A percentile compares a stretch with the other conserved stretches of the same genome.
These are phyloP conservation scores for Mormyrus hasselquistii DNA, from an alignment of 2,797 vertebrate species.

Conservation along the genomic window DNA sequence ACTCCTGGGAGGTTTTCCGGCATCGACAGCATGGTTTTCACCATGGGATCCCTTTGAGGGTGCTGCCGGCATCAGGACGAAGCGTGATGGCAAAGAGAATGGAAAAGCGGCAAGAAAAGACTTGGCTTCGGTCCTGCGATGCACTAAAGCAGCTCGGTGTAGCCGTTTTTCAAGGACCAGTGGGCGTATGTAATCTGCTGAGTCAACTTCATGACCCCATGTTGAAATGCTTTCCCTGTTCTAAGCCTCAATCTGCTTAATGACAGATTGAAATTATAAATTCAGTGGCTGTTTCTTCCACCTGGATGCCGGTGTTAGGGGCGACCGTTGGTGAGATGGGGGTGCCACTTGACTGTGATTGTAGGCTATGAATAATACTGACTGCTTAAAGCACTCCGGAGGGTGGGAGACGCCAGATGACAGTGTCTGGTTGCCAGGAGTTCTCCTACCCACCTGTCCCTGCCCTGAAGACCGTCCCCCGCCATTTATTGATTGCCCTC, in stretches of 20 bases:
- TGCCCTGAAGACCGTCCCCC: neutral
- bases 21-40: neutral
- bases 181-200: neutral
- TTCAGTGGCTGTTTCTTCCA: neutral
- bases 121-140: neutral
- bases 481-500: neutral
- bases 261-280: slow-evolving; percentile 10
- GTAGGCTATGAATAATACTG: slow-evolving; percentile 21
- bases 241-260: slow-evolving; percentile 9
- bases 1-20: neutral
- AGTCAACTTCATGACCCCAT: neutral
- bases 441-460: slow-evolving; percentile 12
- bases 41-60: neutral
- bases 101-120: neutral
- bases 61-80: neutral
- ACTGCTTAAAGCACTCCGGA: slow-evolving; percentile 17
- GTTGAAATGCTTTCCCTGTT: neutral
- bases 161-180: neutral
- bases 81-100: neutral
- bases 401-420: slow-evolving; percentile 17
- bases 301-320: neutral
- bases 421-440: slow-evolving; percentile 4
- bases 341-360: slow-evolving; percentile 16
- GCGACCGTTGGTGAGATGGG: neutral
- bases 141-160: neutral